Evolutionary conservation across 2,888 invertebrate species (phyloP).

Genomic region (Apoda limacodes): DNA sequence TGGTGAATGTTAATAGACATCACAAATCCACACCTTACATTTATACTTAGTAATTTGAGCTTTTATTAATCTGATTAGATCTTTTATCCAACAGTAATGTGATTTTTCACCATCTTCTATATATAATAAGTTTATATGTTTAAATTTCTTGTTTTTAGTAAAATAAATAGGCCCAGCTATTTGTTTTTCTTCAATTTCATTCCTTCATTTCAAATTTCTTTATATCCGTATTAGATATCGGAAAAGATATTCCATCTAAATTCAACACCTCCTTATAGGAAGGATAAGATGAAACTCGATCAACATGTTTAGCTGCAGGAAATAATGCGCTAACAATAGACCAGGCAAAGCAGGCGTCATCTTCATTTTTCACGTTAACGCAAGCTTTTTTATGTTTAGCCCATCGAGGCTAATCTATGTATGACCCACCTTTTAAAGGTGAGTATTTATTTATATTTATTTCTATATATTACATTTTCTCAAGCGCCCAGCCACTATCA

Average conservation of each 20-base stretch:
- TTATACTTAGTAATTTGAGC: too few species aligned
- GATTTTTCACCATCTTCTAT: too few species aligned
- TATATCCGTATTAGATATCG: background rate
- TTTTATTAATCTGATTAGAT: background rate
- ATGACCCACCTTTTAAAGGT: background rate
- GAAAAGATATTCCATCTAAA: background rate
- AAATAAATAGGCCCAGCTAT: background rate
- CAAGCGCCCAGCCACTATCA: background rate
- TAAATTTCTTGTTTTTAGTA: background rate
- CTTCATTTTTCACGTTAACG: too few species aligned
- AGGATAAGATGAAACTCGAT: background rate
- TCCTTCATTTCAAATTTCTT: too few species aligned
- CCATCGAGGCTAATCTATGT: background rate
- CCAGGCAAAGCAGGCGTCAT: too few species aligned
- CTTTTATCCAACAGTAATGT: slow-evolving; percentile 2
- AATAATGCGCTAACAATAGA: background rate
- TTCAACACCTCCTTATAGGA: background rate
- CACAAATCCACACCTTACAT: background rate
- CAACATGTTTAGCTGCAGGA: background rate
- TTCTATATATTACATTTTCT: background rate
- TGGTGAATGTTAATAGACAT: background rate
- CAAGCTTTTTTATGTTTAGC: too few species aligned
- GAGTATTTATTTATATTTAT: background rate
- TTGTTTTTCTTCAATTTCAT: background rate
- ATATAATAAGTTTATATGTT: too few species aligned